These are phyloP conservation scores for Ectemnius continuus DNA, from an alignment of 2,888 invertebrate species.

Conservation along the genomic window DNA sequence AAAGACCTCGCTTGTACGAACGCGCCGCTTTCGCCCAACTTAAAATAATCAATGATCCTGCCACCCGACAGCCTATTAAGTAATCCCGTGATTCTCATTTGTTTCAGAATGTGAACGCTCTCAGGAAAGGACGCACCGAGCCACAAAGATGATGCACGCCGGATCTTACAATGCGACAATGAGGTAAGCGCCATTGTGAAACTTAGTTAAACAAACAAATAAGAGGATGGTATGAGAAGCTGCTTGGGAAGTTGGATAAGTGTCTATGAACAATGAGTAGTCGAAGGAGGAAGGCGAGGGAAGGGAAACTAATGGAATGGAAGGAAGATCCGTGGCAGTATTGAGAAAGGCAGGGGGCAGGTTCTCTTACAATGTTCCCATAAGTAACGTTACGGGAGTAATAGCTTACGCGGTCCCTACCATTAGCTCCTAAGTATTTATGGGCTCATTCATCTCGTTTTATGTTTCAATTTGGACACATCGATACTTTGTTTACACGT, in stretches of 20 bases:
- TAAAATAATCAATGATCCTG: no score
- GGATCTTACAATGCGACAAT: no score
- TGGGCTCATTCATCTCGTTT: slow-evolving; percentile 71
- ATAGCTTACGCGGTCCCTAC: slow-evolving; percentile 76
- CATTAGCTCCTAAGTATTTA: slow-evolving; percentile 76
- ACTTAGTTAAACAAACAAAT: no score
- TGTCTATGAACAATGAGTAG: no score
- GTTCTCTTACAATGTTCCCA: slow-evolving; percentile 57
- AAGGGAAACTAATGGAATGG: not conserved
- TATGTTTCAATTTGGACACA: slow-evolving; percentile 78
- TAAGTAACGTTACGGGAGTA: slow-evolving; percentile 73
- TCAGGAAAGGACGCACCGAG: no score
- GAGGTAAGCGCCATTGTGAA: no score
- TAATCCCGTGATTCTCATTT: no score
- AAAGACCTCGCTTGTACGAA: slow-evolving; percentile 68
- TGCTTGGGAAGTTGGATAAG: not conserved
- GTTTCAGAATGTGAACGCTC: no score
- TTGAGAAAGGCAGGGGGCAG: slow-evolving; percentile 47
- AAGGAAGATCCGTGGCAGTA: slow-evolving; percentile 24
- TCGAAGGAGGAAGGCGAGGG: not conserved
- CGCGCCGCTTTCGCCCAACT: slow-evolving; percentile 29
- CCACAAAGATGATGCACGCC: no score
- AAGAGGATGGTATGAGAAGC: no score
- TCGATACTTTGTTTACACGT: slow-evolving; percentile 77
- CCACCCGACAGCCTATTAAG: no score